Evolutionary conservation across 1,140 invertebrate genomes (phyloP).

Genomic region (Drosophila kohkoa): DNA sequence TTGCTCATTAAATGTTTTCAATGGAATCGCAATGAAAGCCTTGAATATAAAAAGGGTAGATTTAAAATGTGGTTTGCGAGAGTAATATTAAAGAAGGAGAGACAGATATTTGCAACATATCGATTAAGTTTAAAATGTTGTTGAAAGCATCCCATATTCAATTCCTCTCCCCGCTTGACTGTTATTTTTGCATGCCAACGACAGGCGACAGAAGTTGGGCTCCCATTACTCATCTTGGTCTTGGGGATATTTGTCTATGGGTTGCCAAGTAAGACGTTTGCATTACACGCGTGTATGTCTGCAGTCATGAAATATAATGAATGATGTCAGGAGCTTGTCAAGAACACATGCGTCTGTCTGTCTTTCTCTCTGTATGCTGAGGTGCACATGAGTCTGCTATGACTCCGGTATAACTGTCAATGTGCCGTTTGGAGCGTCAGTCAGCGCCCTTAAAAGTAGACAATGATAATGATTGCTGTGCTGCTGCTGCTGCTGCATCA

Average conservation of each 20-base stretch:
- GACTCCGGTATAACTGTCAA: slow-evolving; percentile 31
- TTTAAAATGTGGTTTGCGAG: background rate
- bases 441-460: slow-evolving; percentile 60
- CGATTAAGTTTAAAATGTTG: slow-evolving; percentile 11
- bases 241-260: slow-evolving; percentile 1
- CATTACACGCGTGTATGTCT: slow-evolving; percentile 35
- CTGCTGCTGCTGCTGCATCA: background rate
- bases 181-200: slow-evolving; percentile 34
- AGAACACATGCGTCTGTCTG: slow-evolving; percentile 68
- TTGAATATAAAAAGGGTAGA: slow-evolving; percentile 17
- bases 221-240: slow-evolving; percentile 56
- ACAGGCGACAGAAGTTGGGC: slow-evolving; percentile 26
- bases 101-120: background rate
- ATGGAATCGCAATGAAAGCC: slow-evolving; percentile 36
- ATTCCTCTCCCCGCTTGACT: background rate
- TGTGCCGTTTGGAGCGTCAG: slow-evolving; percentile 36
- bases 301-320: slow-evolving; percentile 77
- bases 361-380: background rate
- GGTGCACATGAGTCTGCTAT: slow-evolving; percentile 12
- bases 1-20: slow-evolving; percentile 73
- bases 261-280: slow-evolving; percentile 59
- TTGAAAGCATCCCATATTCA: background rate
- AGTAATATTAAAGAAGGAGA: background rate
- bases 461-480: slow-evolving; percentile 75
- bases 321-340: slow-evolving; percentile 79